phyloP scores from a whole-genome alignment of 2,888 invertebrate species.

The Heliconius erato region DNA sequence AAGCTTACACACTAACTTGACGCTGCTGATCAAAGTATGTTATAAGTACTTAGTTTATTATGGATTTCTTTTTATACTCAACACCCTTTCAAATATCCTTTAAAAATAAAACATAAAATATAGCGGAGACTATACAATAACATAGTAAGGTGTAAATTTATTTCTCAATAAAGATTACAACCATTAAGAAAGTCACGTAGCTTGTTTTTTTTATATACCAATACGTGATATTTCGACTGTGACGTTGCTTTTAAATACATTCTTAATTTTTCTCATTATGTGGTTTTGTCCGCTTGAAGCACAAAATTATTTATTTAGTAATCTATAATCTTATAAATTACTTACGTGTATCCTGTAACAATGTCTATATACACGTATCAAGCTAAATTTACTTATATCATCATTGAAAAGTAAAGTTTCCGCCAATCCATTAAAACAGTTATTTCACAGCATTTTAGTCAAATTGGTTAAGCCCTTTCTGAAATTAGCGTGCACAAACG shows the following conservation, averaged over 20 bases:
- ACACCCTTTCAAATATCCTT: not conserved
- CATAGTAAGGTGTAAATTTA: slow-evolving; percentile 32
- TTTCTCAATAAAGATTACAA: slow-evolving; percentile 33
- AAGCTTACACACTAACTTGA: not conserved
- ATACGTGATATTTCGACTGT: slow-evolving; percentile 42
- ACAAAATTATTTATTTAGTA: no score
- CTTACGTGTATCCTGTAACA: no score
- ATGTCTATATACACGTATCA: no score
- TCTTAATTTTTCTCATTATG: slow-evolving; percentile 16
- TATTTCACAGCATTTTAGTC: no score
- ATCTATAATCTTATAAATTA: no score
- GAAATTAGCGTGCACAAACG: no score
- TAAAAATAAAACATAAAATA: slow-evolving; percentile 2
- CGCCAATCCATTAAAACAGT: no score
- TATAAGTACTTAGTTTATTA: not conserved
- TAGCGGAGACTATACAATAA: slow-evolving; percentile 10
- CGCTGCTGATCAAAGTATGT: not conserved
- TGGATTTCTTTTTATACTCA: not conserved
- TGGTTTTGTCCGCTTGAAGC: no score
- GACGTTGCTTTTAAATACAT: slow-evolving; percentile 25
- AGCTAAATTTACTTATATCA: no score
- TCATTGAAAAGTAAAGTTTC: no score
- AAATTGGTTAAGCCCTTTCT: no score
- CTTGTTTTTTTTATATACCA: slow-evolving; percentile 34
- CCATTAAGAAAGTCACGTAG: slow-evolving; percentile 46